phyloP scores from a whole-genome alignment of 2,113 vertebrate species.

The Abramis brama region DNA sequence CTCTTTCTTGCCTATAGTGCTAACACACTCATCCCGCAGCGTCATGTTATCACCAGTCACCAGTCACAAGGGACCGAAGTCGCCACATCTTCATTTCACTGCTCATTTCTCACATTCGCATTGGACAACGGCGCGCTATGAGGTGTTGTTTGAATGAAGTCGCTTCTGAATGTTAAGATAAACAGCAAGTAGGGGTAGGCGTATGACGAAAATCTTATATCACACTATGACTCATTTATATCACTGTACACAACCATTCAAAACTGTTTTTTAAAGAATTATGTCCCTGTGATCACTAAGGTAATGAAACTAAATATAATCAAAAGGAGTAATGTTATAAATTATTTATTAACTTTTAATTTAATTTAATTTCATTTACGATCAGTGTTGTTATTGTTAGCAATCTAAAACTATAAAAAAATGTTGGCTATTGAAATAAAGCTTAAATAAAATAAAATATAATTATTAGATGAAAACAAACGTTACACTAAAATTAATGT shows the following conservation, averaged over 20 bases:
- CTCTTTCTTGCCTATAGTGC: slow-evolving; percentile 25
- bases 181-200: not conserved
- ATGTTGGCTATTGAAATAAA: not conserved
- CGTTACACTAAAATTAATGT: no score
- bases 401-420: not conserved
- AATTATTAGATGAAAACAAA: no score
- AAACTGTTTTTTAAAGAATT: not conserved
- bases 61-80: slow-evolving; percentile 8
- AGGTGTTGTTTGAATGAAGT: slow-evolving; percentile 17
- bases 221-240: slow-evolving; percentile 9
- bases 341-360: not conserved
- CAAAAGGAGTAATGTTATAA: not conserved
- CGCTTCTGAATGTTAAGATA: slow-evolving; percentile 14
- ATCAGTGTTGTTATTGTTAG: not conserved
- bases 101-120: slow-evolving; percentile 6
- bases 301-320: not conserved
- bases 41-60: slow-evolving; percentile 17
- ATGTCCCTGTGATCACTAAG: not conserved
- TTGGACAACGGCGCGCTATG: not conserved
- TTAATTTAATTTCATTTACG: no score
- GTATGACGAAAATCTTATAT: slow-evolving; percentile 12
- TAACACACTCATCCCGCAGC: not conserved
- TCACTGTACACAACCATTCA: not conserved
- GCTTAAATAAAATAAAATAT: not conserved
- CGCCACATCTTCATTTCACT: not conserved